Evolutionary conservation across 1,140 invertebrate species (phyloP).

Genomic region (Copidosoma floridanum): DNA sequence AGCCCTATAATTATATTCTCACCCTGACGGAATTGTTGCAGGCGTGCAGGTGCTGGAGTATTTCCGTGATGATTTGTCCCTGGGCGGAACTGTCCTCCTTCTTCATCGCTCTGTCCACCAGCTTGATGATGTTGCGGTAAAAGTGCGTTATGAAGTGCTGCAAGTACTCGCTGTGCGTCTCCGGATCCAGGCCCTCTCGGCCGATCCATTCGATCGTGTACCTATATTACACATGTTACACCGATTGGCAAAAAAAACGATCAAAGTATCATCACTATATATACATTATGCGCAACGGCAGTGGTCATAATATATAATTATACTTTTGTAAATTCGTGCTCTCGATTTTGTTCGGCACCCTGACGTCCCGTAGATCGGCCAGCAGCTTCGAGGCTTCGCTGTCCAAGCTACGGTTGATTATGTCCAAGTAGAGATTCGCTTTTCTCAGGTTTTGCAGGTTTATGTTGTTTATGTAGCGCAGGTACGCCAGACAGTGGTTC

Average conservation of each 20-base stretch:
- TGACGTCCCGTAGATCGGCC: slow-evolving; percentile 84
- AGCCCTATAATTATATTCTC: no score
- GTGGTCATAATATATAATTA: neutral
- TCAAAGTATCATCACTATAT: no score
- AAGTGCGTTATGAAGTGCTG: slow-evolving; percentile 95
- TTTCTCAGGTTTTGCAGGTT: slow-evolving; percentile 93
- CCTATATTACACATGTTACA: slow-evolving; percentile 51
- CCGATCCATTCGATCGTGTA: slow-evolving; percentile 98
- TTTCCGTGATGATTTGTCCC: slow-evolving; percentile 92
- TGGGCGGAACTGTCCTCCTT: slow-evolving; percentile 93
- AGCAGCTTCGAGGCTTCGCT: slow-evolving; percentile 89
- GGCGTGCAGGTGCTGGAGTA: slow-evolving; percentile 93
- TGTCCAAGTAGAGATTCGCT: slow-evolving; percentile 92
- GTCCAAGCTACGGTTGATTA: slow-evolving; percentile 89
- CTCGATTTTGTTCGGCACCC: slow-evolving; percentile 84
- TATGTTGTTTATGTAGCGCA: slow-evolving; percentile 96
- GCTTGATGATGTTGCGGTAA: slow-evolving; percentile 89
- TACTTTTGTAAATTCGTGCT: slow-evolving; percentile 84
- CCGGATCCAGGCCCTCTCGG: slow-evolving; percentile 86
- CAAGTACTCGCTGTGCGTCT: slow-evolving; percentile 92
- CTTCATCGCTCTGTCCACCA: slow-evolving; percentile 90
- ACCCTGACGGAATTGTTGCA: slow-evolving; percentile 93
- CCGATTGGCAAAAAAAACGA: neutral
- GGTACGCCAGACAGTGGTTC: slow-evolving; percentile 94
- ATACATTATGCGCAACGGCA: no score